A percentile compares a stretch with the other conserved stretches of the same genome.
These are phyloP conservation scores for Eupelmus urozonus DNA, from an alignment of 2,888 invertebrate genomes.

Conservation along the genomic window DNA sequence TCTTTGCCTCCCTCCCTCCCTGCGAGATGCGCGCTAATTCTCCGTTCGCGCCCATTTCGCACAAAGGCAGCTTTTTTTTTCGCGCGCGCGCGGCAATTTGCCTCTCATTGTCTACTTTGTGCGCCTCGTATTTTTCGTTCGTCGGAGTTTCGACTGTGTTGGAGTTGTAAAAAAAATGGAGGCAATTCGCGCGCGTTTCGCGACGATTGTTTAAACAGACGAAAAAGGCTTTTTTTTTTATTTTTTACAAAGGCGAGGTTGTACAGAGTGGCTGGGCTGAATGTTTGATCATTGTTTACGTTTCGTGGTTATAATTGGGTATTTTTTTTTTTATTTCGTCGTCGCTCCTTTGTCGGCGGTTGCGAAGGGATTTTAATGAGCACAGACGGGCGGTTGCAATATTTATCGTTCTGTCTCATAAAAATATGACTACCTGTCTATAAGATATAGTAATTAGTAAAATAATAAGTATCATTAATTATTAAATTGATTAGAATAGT, in stretches of 20 bases:
- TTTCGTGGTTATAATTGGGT: slow-evolving; percentile 4
- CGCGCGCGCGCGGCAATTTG: too few species aligned
- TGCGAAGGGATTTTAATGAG: slow-evolving; percentile 26
- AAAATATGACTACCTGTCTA: too few species aligned
- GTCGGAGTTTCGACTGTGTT: background rate
- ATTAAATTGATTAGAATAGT: too few species aligned
- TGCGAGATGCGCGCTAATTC: too few species aligned
- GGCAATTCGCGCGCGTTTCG: background rate
- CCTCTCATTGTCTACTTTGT: too few species aligned
- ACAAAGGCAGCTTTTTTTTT: too few species aligned
- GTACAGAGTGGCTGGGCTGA: slow-evolving; percentile 13
- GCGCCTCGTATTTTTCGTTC: background rate
- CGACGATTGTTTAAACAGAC: slow-evolving; percentile 24
- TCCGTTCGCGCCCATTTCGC: too few species aligned
- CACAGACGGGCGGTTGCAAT: background rate
- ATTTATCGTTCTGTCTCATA: background rate
- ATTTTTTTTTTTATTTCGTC: background rate
- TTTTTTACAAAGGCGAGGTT: background rate
- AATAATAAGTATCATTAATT: too few species aligned
- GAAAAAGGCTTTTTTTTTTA: background rate
- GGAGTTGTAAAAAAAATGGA: too few species aligned
- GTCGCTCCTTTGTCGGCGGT: background rate
- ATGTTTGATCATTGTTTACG: slow-evolving; percentile 42
- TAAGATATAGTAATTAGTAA: too few species aligned
- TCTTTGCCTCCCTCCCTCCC: too few species aligned